phyloP scores from a whole-genome alignment of 2,113 vertebrate genomes.

The Onychostruthus taczanowskii region DNA sequence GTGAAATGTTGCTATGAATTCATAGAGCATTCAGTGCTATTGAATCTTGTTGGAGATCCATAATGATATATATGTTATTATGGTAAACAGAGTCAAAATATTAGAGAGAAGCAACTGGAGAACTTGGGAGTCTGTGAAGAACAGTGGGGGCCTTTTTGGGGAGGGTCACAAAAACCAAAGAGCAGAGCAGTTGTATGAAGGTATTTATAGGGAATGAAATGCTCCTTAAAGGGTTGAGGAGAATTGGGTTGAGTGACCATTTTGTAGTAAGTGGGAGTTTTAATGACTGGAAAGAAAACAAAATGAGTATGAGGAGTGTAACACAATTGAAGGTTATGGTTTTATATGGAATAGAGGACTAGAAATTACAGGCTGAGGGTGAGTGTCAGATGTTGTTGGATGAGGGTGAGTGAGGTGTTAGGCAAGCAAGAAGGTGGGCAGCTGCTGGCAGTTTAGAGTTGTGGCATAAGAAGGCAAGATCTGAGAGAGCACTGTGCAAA shows the following conservation, averaged over 20 bases:
- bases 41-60: neutral
- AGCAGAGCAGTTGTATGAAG: neutral
- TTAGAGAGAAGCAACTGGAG: neutral
- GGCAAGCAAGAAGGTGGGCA: constrained; percentile 42
- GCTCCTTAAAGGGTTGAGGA: neutral
- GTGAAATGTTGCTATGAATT: neutral
- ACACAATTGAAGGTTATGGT: constrained; percentile 42
- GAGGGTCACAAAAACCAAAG: neutral
- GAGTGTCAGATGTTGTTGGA: constrained; percentile 36
- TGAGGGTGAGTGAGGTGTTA: neutral
- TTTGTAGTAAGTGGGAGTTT: constrained; percentile 27
- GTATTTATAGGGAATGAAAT: neutral
- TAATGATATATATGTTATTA: neutral
- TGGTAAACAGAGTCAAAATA: neutral
- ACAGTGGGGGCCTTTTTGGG: neutral
- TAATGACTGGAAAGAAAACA: constrained; percentile 49
- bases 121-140: neutral
- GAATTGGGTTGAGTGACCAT: neutral
- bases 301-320: neutral
- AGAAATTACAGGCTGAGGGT: constrained; percentile 40
- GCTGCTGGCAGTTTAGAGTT: constrained; percentile 24
- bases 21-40: neutral
- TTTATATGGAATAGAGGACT: neutral
- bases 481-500: neutral
- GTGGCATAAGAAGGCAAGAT: neutral